Percentiles rank a stretch among this genome's conserved stretches.
phyloP scores from a whole-genome alignment of 2,888 invertebrate species.

The Drosophila ezoana region DNA sequence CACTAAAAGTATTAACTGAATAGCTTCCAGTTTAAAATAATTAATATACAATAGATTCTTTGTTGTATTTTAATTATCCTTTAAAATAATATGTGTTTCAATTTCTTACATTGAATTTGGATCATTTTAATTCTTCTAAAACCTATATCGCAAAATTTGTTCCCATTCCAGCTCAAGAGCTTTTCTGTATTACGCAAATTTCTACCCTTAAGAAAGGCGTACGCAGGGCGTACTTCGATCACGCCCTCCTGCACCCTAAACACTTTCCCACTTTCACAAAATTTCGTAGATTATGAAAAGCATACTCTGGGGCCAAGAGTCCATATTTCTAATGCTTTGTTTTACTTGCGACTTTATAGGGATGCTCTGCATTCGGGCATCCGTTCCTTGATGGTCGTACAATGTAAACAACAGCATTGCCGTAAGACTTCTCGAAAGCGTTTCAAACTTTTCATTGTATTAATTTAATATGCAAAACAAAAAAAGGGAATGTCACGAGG shows the following conservation, averaged over 20 bases:
- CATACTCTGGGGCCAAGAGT: slow-evolving; percentile 78
- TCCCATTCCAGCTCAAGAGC: slow-evolving; percentile 36
- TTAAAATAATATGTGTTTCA: neutral
- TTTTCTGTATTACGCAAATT: slow-evolving; percentile 43
- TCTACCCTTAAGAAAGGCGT: slow-evolving; percentile 7
- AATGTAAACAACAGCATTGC: slow-evolving; percentile 66
- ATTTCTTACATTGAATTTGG: neutral
- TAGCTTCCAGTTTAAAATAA: neutral
- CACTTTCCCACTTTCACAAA: slow-evolving; percentile 39
- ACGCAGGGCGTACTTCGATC: slow-evolving; percentile 27
- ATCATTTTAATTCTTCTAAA: neutral
- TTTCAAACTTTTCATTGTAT: slow-evolving; percentile 83
- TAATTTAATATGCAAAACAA: slow-evolving; percentile 81
- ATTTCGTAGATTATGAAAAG: slow-evolving; percentile 75
- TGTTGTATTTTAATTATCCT: too few relatives aligned
- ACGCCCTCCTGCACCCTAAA: slow-evolving; percentile 51
- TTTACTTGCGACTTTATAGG: slow-evolving; percentile 56
- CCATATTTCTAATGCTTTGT: slow-evolving; percentile 84
- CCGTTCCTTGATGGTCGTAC: slow-evolving; percentile 58
- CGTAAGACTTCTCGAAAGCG: slow-evolving; percentile 48
- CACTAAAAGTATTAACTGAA: slow-evolving; percentile 32
- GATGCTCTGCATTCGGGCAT: slow-evolving; percentile 31
- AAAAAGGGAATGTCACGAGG: slow-evolving; percentile 46
- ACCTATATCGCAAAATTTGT: slow-evolving; percentile 20
- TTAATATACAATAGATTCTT: neutral